phyloP scores from a whole-genome alignment of 2,888 invertebrate genomes.

The Rambutsinella grinnellia region DNA sequence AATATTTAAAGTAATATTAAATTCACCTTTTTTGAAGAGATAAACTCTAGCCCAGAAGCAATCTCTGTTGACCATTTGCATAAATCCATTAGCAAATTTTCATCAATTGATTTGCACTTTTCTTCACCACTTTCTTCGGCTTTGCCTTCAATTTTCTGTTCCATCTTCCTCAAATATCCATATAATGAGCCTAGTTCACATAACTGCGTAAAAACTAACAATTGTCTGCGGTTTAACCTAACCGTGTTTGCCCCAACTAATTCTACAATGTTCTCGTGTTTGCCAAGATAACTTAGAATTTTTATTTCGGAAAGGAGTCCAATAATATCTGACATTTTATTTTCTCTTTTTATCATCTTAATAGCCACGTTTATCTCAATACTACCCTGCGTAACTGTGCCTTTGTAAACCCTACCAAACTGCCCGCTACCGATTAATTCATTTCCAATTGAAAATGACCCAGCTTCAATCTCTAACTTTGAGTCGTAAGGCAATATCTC shows the following conservation, averaged over 20 bases:
- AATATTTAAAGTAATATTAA: neutral
- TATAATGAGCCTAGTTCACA: slow-evolving; percentile 5
- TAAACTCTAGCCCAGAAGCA: slow-evolving; percentile 7
- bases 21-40: slow-evolving; percentile 13
- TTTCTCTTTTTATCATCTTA: neutral
- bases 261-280: slow-evolving; percentile 4
- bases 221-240: neutral
- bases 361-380: neutral
- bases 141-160: too few species aligned
- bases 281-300: neutral
- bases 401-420: neutral
- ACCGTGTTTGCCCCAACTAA: neutral
- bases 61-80: slow-evolving; percentile 4
- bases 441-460: too few species aligned
- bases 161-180: neutral
- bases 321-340: neutral
- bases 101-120: neutral
- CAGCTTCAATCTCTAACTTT: neutral
- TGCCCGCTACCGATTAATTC: neutral
- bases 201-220: neutral
- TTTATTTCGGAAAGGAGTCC: slow-evolving; percentile 5
- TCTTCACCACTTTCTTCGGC: too few species aligned
- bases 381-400: neutral
- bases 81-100: neutral
- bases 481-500: neutral